A percentile compares a stretch with the other conserved stretches of the same genome.
phyloP scores from a whole-genome alignment of 2,113 vertebrate genomes.

The Ammospiza caudacuta region DNA sequence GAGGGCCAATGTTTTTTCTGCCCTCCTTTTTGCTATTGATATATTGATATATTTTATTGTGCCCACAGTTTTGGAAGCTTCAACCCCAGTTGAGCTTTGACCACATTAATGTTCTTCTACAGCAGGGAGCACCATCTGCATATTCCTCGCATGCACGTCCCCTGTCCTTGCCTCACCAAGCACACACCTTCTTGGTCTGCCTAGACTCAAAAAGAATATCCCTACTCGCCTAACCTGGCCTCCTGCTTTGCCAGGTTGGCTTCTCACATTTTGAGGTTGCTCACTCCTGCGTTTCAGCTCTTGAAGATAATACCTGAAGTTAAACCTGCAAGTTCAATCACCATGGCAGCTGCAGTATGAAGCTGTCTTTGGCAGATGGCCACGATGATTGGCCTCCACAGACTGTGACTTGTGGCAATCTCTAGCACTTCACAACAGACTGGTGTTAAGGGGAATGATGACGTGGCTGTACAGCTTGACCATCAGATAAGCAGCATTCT shows the following conservation, averaged over 20 bases:
- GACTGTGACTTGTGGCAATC: fast-evolving
- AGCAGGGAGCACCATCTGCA: not conserved
- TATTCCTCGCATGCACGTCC: not conserved
- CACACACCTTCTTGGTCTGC: not conserved
- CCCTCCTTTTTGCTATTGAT: not conserved
- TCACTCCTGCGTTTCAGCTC: not conserved
- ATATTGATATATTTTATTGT: not conserved
- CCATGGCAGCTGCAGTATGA: not conserved
- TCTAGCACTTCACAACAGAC: not conserved
- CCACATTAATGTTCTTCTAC: not conserved
- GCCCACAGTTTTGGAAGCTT: not conserved
- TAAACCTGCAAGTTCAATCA: not conserved
- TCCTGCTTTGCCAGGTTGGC: not conserved
- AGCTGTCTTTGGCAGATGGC: not conserved
- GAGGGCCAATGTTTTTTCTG: not conserved
- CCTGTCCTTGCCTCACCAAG: not conserved
- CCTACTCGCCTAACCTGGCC: not conserved
- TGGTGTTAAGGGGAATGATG: not conserved
- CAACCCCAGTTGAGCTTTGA: not conserved
- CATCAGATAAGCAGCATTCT: not conserved
- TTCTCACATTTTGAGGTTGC: not conserved
- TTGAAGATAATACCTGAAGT: not conserved
- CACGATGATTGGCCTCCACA: not conserved
- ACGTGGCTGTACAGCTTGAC: not conserved
- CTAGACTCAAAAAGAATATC: not conserved